Evolutionary conservation across 2,797 vertebrate genomes (phyloP), one percentile per base, ranked within the genome.

Genomic region (Sylvilagus floridanus): DNA sequence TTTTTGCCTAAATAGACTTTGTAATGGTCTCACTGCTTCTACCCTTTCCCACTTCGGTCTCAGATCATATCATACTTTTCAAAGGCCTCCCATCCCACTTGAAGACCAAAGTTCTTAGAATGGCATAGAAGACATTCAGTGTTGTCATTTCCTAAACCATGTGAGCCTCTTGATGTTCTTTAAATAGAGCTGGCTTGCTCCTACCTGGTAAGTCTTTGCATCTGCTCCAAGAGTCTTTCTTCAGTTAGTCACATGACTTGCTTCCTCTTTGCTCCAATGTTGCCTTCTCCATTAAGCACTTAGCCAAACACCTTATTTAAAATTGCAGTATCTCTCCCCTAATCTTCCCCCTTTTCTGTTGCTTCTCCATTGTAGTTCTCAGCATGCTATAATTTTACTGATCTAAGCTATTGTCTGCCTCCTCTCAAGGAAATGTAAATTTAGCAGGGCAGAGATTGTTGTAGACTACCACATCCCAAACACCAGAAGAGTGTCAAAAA

Each of bases 401-500:
- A 90, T 35, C 19, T 87, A 17, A 52, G 54, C 78, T 54, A 88
- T 28, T 95, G 32, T 26, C 30, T 62, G 16, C 37, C 66, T 93
- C n/a, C 3, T 11, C 9, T 13, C 16, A 35, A 1, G 73, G 65
- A 35, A 84, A 95, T 47, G 22, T n/a, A 79, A 88, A 84, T 26
- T 90, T 32, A 93, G 47, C 5, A 57, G 8, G 19, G 21, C 30
- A 93, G 50, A 72, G 5, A 65, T 22, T 84, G 88, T 90, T 85
- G 9, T 52, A 96, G 71, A 84, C 5, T 88, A 8, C 13, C 35
- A 86, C 42, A 86, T 54, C 19, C 88, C 79, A 88, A 91, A 91
- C 47, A 83, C 66, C 32, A 92, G 54, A 94, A 92, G 24, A 62
- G 3, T 78, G n/a, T 83, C 78, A 88, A 68, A 89, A 95, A 63